Conservation (phyloP, 2,113 vertebrate genomes). For the Fregetta grallaria region DNA sequence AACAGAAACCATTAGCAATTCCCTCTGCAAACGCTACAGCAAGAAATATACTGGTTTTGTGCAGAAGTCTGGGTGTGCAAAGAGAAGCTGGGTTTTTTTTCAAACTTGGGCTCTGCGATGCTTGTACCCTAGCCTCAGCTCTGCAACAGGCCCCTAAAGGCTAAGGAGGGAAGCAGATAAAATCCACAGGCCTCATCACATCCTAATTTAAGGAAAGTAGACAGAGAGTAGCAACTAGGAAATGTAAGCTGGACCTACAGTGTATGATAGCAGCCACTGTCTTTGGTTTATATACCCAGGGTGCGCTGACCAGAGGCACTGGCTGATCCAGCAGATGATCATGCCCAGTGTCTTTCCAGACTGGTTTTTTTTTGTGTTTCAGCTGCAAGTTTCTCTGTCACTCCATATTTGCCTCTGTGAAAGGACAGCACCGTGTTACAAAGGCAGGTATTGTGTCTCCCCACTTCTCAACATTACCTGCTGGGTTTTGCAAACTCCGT, state of each 20-base stretch:
- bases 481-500: background rate
- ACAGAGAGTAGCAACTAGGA: background rate
- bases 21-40: background rate
- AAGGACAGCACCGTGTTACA: background rate
- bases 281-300: background rate
- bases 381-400: background rate
- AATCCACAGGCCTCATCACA: background rate
- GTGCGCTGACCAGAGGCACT: background rate
- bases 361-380: background rate
- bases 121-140: background rate
- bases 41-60: background rate
- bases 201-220: background rate
- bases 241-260: background rate
- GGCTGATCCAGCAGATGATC: background rate
- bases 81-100: background rate
- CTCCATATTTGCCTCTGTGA: background rate
- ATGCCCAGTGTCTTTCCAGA: background rate
- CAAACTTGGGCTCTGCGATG: background rate
- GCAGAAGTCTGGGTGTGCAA: background rate
- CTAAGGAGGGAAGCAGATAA: background rate
- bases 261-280: background rate
- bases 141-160: background rate
- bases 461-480: background rate
- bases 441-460: background rate
- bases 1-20: background rate